Conservation (phyloP, 53 echinoderm and acorn worm genomes). For the Antedon mediterranea region DNA sequence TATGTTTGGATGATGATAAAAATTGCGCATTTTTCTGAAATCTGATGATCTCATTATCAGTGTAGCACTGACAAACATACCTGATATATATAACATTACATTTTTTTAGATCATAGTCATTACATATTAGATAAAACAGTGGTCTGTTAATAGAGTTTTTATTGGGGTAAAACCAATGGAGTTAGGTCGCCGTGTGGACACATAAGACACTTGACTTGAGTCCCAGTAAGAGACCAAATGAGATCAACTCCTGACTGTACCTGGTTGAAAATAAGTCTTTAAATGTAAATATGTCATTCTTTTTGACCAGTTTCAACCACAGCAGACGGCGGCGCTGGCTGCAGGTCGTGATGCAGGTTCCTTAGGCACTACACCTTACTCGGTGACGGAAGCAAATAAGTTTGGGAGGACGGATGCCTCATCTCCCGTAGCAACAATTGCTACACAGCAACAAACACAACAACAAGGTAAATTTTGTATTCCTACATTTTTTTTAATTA, state of each 20-base stretch:
- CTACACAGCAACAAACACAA: constrained; percentile 63
- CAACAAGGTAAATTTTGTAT: constrained; percentile 42
- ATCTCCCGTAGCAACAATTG: constrained; percentile 77
- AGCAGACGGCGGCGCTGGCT: constrained; percentile 70
- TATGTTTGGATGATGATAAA: not conserved
- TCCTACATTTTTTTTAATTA: no score
- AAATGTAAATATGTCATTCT: constrained; percentile 14
- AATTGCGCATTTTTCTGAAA: not conserved
- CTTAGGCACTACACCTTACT: constrained; percentile 54
- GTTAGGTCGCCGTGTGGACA: no score
- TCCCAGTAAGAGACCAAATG: no score
- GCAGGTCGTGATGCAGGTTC: constrained; percentile 59
- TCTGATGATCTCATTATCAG: not conserved
- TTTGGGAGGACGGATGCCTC: constrained; percentile 88
- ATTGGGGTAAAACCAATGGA: no score
- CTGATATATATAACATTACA: not conserved
- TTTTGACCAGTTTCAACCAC: not conserved
- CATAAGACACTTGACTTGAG: no score
- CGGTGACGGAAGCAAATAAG: constrained; percentile 83
- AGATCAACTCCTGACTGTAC: no score
- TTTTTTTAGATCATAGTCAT: not conserved
- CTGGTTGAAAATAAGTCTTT: constrained; percentile 20
- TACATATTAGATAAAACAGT: no score
- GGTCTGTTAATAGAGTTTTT: no score
- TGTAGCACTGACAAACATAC: not conserved